A percentile compares a stretch with the other conserved stretches of the same genome.
These are phyloP conservation scores for Mustela lutreola DNA, from an alignment of 2,113 vertebrate genomes.

Conservation along the genomic window DNA sequence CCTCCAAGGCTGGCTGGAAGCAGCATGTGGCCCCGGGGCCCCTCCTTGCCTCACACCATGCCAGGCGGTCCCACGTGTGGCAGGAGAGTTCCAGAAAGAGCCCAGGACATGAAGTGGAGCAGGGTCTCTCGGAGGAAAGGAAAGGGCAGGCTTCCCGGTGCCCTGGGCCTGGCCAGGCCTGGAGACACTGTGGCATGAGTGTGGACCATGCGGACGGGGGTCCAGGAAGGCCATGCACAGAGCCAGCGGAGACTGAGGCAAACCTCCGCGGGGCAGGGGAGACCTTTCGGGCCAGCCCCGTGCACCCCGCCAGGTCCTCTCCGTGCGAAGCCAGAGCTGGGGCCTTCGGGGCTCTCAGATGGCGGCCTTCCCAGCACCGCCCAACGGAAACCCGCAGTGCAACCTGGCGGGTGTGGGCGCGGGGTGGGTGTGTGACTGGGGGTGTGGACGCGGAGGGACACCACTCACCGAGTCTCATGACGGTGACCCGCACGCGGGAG, in stretches of 20 bases:
- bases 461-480: conserved; percentile 79
- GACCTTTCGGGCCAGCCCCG: background rate
- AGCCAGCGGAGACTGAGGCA: background rate
- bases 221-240: accelerated
- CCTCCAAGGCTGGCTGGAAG: background rate
- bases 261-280: background rate
- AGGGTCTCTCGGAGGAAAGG: too few species aligned
- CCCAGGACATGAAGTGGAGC: background rate
- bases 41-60: background rate
- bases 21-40: background rate
- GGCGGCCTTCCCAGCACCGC: background rate
- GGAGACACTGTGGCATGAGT: background rate
- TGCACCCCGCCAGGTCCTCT: background rate
- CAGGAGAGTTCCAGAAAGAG: background rate
- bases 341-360: background rate
- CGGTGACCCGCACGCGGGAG: conserved; percentile 88
- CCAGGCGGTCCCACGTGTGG: background rate
- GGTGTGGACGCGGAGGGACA: too few species aligned
- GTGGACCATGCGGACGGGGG: accelerated
- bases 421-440: background rate
- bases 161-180: background rate
- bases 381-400: background rate
- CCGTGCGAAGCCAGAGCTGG: background rate
- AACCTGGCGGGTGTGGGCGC: accelerated
- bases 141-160: background rate